Conservation (phyloP, 2,797 vertebrate species). For the Toxotes lorentzi region DNA sequence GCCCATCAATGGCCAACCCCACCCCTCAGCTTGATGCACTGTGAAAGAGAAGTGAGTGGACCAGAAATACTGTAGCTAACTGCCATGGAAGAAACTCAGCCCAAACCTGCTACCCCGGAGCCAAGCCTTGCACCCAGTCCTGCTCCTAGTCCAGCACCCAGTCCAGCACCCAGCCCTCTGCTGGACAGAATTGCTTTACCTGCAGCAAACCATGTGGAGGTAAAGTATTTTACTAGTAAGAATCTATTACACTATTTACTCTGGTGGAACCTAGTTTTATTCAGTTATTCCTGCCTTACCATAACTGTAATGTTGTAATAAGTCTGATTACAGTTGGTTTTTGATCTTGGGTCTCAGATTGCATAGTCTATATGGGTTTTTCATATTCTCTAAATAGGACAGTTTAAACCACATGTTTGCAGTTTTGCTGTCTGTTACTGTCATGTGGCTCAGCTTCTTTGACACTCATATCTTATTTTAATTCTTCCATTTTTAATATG, state of each 20-base stretch:
- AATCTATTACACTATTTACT: not conserved
- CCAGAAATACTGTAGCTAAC: slow-evolving; percentile 46
- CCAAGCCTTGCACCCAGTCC: slow-evolving; percentile 61
- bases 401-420: not conserved
- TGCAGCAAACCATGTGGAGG: slow-evolving; percentile 82
- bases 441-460: not conserved
- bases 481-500: not conserved
- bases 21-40: slow-evolving; percentile 52
- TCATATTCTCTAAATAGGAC: not conserved
- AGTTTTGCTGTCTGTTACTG: not conserved
- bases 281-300: not conserved
- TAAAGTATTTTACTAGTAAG: slow-evolving; percentile 50
- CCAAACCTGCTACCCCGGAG: slow-evolving; percentile 65
- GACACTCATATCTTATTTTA: not conserved
- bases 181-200: slow-evolving; percentile 65
- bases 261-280: not conserved
- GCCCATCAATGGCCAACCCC: slow-evolving; percentile 66
- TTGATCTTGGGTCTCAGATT: not conserved
- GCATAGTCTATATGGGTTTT: not conserved
- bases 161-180: slow-evolving; percentile 64
- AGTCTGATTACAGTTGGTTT: not conserved
- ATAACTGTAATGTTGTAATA: not conserved
- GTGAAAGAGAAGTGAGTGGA: slow-evolving; percentile 52
- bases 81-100: slow-evolving; percentile 79
- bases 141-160: slow-evolving; percentile 63